Evolutionary conservation across 2,888 invertebrate species (phyloP).

Genomic region (Gari tellinella): DNA sequence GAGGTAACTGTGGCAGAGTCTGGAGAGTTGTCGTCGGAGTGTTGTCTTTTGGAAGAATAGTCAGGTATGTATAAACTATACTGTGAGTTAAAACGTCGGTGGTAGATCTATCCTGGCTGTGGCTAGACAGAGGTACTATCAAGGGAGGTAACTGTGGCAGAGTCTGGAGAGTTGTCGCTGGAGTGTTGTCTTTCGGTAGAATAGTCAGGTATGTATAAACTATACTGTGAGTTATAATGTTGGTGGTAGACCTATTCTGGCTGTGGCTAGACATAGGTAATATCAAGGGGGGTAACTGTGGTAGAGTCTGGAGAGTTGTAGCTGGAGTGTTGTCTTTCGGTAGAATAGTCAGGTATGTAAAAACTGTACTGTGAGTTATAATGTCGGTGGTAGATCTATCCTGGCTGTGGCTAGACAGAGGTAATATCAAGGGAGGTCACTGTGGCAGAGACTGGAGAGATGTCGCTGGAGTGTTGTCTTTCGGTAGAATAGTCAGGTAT

Average conservation of each 20-base stretch:
- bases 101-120: no score
- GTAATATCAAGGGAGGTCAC: no score
- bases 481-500: slow-evolving; percentile 42
- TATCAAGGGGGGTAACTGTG: neutral
- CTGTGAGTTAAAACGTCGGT: no score
- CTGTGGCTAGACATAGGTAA: slow-evolving; percentile 21
- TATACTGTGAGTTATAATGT: slow-evolving; percentile 29
- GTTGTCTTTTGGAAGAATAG: slow-evolving; percentile 29
- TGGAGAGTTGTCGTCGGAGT: slow-evolving; percentile 14
- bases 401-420: slow-evolving; percentile 37
- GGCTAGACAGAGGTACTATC: no score
- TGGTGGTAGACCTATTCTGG: slow-evolving; percentile 40
- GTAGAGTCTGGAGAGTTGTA: neutral
- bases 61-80: slow-evolving; percentile 32
- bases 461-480: slow-evolving; percentile 16
- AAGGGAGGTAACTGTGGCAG: no score
- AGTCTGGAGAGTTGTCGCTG: slow-evolving; percentile 14
- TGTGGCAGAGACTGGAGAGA: neutral
- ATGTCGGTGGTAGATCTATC: slow-evolving; percentile 40
- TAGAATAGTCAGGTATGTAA: slow-evolving; percentile 33
- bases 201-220: no score
- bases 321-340: slow-evolving; percentile 30
- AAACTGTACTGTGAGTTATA: slow-evolving; percentile 18
- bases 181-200: slow-evolving; percentile 25
- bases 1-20: neutral